Conservation (phyloP, 2,113 vertebrate species). For the Crotalus viridis region DNA sequence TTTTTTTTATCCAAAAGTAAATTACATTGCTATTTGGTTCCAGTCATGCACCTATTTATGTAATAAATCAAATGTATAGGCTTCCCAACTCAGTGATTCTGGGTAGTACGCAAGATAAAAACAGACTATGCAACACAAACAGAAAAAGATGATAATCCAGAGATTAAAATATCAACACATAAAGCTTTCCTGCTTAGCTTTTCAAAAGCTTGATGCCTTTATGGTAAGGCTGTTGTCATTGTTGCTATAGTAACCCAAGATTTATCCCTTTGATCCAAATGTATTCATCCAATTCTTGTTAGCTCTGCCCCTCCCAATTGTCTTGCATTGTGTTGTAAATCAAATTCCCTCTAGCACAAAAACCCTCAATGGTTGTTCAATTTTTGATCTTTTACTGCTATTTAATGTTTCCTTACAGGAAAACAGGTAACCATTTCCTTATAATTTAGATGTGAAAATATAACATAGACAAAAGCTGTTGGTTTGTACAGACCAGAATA, state of each 20-base stretch:
- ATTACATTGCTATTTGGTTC: neutral
- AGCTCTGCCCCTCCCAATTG: neutral
- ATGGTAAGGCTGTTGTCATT: conserved; percentile 2
- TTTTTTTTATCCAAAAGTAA: neutral
- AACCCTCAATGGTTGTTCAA: neutral
- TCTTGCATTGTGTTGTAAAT: neutral
- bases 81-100: neutral
- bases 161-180: neutral
- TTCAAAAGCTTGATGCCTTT: conserved; percentile 30
- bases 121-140: conserved; percentile 9
- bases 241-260: conserved; percentile 15
- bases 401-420: neutral
- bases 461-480: neutral
- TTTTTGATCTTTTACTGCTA: neutral
- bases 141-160: neutral
- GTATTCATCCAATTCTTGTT: neutral
- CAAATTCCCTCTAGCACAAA: conserved; percentile 17
- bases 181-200: conserved; percentile 20
- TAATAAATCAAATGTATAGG: neutral
- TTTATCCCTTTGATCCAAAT: neutral
- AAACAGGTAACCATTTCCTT: neutral
- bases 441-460: neutral
- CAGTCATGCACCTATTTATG: neutral
- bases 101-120: neutral
- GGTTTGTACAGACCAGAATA: neutral